phyloP scores from a whole-genome alignment of 2,113 vertebrate species.

The Thermophis baileyi region DNA sequence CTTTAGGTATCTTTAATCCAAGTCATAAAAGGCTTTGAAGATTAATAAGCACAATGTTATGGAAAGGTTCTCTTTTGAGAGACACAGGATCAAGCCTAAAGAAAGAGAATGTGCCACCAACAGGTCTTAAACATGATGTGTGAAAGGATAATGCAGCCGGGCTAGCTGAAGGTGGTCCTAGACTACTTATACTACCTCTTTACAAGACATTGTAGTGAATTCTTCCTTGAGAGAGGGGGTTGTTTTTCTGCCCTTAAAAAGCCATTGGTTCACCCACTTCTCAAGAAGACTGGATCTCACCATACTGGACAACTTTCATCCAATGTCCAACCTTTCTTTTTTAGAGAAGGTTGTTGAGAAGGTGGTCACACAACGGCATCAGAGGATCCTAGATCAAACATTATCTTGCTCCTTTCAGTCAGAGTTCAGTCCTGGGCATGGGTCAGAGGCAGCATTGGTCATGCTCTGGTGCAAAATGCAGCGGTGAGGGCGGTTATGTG shows the following conservation, averaged over 20 bases:
- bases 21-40: not conserved
- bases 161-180: not conserved
- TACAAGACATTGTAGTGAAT: too few relatives aligned
- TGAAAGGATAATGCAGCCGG: not conserved
- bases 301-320: not conserved
- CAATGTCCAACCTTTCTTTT: not conserved
- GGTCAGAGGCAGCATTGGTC: not conserved
- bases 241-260: not conserved
- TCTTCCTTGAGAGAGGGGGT: too few relatives aligned
- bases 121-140: not conserved
- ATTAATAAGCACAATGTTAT: not conserved
- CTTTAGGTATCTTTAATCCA: not conserved
- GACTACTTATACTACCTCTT: too few relatives aligned
- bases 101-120: not conserved
- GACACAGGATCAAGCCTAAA: not conserved
- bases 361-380: not conserved
- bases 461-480: not conserved
- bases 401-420: not conserved
- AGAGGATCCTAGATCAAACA: not conserved
- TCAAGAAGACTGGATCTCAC: not conserved
- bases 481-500: not conserved
- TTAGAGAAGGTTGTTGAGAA: not conserved
- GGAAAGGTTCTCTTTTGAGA: not conserved
- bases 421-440: not conserved
- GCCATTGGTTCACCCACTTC: not conserved